Percentiles rank a stretch among this genome's conserved stretches.
phyloP scores from a whole-genome alignment of 2,797 vertebrate genomes.

The Pangasius djambal region DNA sequence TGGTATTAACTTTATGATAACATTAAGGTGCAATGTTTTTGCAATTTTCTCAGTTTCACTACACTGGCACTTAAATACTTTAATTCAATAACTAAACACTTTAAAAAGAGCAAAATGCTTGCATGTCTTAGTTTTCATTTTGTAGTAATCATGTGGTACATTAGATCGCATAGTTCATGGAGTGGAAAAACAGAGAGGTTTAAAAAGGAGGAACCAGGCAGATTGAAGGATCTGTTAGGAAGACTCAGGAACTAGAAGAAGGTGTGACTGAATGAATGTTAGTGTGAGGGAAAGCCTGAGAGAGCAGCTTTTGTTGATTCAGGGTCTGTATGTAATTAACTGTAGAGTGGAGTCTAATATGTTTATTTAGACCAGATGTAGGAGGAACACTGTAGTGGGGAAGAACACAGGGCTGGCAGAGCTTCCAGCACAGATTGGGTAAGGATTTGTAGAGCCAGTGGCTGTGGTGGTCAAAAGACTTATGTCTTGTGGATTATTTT shows the following conservation, averaged over 20 bases:
- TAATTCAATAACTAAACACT: neutral
- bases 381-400: slow-evolving; percentile 58
- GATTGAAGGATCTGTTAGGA: slow-evolving; percentile 5
- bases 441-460: slow-evolving; percentile 42
- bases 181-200: neutral
- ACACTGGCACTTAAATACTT: neutral
- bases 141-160: neutral
- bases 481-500: slow-evolving; percentile 55
- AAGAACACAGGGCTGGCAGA: slow-evolving; percentile 46
- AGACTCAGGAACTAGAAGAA: slow-evolving; percentile 10
- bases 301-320: slow-evolving; percentile 50
- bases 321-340: slow-evolving; percentile 70
- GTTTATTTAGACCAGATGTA: slow-evolving; percentile 75
- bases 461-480: slow-evolving; percentile 59
- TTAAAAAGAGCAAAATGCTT: neutral
- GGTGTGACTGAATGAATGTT: slow-evolving; percentile 25
- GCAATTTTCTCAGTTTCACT: neutral
- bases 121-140: neutral
- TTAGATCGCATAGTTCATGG: neutral
- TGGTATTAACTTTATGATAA: neutral
- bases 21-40: neutral
- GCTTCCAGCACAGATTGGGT: slow-evolving; percentile 45
- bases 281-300: slow-evolving; percentile 48
- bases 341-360: slow-evolving; percentile 57
- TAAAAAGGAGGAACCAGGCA: slow-evolving; percentile 4